These are phyloP conservation scores for Andrena flavipes DNA, from an alignment of 2,888 invertebrate species.

Conservation along the genomic window DNA sequence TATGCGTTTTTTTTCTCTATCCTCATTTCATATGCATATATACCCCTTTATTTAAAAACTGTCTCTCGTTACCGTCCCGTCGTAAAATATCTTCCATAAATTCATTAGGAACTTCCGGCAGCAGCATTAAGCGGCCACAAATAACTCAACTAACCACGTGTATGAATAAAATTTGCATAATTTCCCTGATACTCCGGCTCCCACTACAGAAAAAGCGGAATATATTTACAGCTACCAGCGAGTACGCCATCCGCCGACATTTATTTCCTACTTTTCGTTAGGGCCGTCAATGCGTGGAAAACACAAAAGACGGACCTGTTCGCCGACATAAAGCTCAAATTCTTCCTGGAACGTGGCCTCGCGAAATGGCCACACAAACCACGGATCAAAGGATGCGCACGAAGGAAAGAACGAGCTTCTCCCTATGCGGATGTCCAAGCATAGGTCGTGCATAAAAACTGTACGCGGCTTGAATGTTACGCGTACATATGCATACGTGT, in stretches of 20 bases:
- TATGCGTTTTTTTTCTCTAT: background rate
- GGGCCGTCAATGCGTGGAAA: background rate
- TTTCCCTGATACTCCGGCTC: conserved; percentile 22
- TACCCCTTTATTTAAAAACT: conserved; percentile 13
- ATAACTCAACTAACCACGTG: conserved; percentile 31
- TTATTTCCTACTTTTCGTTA: background rate
- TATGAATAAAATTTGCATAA: conserved; percentile 42
- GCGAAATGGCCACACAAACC: background rate
- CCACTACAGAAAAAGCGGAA: background rate
- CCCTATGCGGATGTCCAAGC: background rate
- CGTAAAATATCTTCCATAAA: conserved; percentile 32
- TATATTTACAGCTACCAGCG: background rate
- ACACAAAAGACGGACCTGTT: background rate
- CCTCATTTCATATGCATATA: background rate
- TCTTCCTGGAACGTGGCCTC: background rate
- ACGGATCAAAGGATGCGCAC: background rate
- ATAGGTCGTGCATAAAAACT: background rate
- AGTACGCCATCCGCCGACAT: background rate
- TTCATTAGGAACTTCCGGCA: conserved; percentile 32
- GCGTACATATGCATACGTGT: conserved; percentile 4
- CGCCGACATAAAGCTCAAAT: background rate
- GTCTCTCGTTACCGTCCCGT: conserved; percentile 1
- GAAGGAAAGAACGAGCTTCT: background rate
- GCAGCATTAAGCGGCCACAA: conserved; percentile 31
- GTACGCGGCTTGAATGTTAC: background rate